Evolutionary conservation across 2,888 invertebrate genomes (phyloP), one percentile per base, ranked within the genome.

Genomic region (Baccha elongata): DNA sequence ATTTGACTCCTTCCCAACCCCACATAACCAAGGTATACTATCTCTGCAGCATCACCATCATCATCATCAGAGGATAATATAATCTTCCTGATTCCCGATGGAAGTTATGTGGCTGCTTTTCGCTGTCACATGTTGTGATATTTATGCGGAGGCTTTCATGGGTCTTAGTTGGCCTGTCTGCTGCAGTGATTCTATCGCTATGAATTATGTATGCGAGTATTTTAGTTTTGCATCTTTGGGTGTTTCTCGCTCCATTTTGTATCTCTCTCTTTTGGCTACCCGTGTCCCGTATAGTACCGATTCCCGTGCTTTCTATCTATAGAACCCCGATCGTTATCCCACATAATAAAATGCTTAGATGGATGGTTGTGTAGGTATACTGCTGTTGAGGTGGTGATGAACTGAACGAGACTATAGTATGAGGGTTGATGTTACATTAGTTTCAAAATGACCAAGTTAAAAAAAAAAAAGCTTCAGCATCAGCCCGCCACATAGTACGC

Each of bases 61-160:
- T 73, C 72, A 75, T 83, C 76, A 60, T 76, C 81, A 72, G 75
- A 71, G 83, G 83, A 83, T 83, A 83, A 83, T 78, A 83, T 83
- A 83, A 83, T 83, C 83, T 83, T 83, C 67, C 78, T 78, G 83
- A 76, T 84, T 80, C 85, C 85, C 86, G 83, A 86, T 85, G 85
- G 85, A 86, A 86, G 85, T 86, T 86, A 86, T 86, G 86, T 85
- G 86, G 86, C 85, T 85, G 86, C 86, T 86, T 86, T 86, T 85
- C 86, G 85, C 85, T 86, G 86, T 86, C 86, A 85, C 86, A 86
- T 85, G 85, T 86, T 86, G 85, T 86, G 86, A 86, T 86, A 86
- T 86, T 86, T 86, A 86, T 86, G 85, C 85, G 84, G 78, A 86
- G 86, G 86, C 85, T 86, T 86, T 86, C 84, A 84, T 84, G 85